These are phyloP conservation scores for Zingel zingel DNA, from an alignment of 2,113 vertebrate species.

Conservation along the genomic window DNA sequence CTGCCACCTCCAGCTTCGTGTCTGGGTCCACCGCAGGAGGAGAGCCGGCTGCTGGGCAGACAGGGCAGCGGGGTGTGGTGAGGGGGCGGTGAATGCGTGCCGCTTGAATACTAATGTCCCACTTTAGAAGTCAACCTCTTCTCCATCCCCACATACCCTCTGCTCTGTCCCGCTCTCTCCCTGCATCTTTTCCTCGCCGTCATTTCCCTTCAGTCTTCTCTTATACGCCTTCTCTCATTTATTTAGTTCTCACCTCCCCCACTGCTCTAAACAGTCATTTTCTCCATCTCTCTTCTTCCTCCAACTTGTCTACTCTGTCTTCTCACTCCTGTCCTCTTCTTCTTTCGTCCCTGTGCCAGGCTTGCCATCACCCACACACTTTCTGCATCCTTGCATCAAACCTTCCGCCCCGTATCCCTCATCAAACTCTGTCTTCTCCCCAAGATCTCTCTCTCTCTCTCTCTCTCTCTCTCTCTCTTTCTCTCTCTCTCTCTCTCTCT, in stretches of 20 bases:
- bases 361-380: slow-evolving; percentile 58
- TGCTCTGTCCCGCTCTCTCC: slow-evolving; percentile 56
- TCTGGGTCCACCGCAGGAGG: slow-evolving; percentile 58
- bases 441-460: slow-evolving; percentile 42
- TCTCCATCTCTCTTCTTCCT: slow-evolving; percentile 26
- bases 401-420: slow-evolving; percentile 49
- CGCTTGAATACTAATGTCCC: slow-evolving; percentile 92
- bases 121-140: slow-evolving; percentile 87
- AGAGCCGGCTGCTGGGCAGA: slow-evolving; percentile 68
- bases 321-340: slow-evolving; percentile 39
- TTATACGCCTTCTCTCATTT: slow-evolving; percentile 26
- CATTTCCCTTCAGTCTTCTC: slow-evolving; percentile 44
- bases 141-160: slow-evolving; percentile 75
- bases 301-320: slow-evolving; percentile 39
- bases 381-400: slow-evolving; percentile 44
- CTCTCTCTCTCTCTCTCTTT: slow-evolving; percentile 34
- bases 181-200: slow-evolving; percentile 38
- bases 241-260: slow-evolving; percentile 34
- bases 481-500: slow-evolving; percentile 39
- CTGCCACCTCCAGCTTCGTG: slow-evolving; percentile 54
- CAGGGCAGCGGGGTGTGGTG: slow-evolving; percentile 67
- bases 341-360: slow-evolving; percentile 37
- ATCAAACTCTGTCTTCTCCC: slow-evolving; percentile 45
- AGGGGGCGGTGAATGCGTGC: slow-evolving; percentile 47
- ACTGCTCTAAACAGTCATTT: slow-evolving; percentile 33